phyloP scores from a whole-genome alignment of 2,888 invertebrate genomes.

The Aleiodes leptofemur region DNA sequence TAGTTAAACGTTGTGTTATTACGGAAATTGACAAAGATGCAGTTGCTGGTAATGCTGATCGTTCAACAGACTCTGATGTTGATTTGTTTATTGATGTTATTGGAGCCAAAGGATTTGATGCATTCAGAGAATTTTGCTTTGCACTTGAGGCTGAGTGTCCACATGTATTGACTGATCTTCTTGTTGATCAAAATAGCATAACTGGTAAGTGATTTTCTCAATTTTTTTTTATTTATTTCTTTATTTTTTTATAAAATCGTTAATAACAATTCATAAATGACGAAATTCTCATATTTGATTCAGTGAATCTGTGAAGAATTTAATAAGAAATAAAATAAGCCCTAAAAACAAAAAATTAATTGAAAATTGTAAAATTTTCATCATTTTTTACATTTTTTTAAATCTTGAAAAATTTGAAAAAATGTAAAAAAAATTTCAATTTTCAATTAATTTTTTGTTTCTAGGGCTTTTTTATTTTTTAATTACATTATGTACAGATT shows the following conservation, averaged over 20 bases:
- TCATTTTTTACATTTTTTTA: too few species aligned
- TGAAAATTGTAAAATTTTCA: too few species aligned
- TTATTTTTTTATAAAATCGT: background rate
- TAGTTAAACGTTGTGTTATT: constrained; percentile 82
- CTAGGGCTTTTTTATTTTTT: too few species aligned
- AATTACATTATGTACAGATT: too few species aligned
- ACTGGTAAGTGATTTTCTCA: constrained; percentile 59
- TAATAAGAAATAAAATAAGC: too few species aligned
- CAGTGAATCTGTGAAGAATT: too few species aligned
- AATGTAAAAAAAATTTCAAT: too few species aligned
- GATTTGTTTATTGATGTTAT: constrained; percentile 68
- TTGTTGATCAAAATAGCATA: constrained; percentile 67
- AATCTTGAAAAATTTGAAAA: too few species aligned
- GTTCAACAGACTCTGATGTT: constrained; percentile 63
- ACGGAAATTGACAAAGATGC: constrained; percentile 80
- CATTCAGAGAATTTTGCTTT: constrained; percentile 69
- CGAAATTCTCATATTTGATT: too few species aligned
- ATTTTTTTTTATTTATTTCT: constrained; percentile 20
- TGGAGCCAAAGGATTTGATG: constrained; percentile 67
- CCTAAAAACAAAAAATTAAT: too few species aligned
- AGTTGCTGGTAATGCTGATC: constrained; percentile 62
- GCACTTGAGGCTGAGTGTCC: constrained; percentile 68
- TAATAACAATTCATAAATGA: too few species aligned
- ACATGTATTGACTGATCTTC: constrained; percentile 66
- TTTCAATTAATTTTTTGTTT: background rate